Conservation (phyloP, 2,797 vertebrate species). For the Apodemus agrarius region DNA sequence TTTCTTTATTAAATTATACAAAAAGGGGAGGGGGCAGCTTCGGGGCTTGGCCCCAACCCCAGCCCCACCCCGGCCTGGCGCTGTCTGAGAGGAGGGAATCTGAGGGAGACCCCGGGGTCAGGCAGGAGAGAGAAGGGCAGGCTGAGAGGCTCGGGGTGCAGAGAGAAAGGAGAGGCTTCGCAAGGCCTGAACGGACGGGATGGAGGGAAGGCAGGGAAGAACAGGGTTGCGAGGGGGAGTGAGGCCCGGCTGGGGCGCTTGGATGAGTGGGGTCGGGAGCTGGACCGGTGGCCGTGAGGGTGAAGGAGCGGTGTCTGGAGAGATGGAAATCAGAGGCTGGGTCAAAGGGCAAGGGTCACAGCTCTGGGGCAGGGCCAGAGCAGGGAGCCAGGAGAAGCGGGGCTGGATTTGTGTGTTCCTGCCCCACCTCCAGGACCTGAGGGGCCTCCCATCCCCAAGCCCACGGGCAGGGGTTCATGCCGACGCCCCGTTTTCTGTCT, state of each 20-base stretch:
- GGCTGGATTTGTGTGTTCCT: constrained; percentile 52
- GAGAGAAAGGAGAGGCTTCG: constrained; percentile 41
- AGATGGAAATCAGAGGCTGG: constrained; percentile 64
- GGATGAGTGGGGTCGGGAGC: constrained; percentile 69
- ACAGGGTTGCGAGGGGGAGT: neutral
- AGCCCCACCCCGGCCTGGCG: constrained; percentile 78
- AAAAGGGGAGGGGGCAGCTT: constrained; percentile 78
- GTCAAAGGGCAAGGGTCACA: constrained; percentile 50
- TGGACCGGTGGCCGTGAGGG: constrained; percentile 65
- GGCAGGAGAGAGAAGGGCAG: constrained; percentile 66
- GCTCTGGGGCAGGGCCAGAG: constrained; percentile 62
- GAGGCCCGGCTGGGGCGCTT: constrained; percentile 50
- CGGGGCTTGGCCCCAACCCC: constrained; percentile 78
- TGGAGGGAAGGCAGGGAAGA: neutral
- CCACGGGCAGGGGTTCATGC: constrained; percentile 84
- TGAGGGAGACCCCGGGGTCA: constrained; percentile 74
- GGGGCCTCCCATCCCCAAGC: constrained; percentile 69
- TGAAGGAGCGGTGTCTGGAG: constrained; percentile 58
- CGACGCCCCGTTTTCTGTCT: constrained; percentile 89
- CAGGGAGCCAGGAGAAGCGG: constrained; percentile 63
- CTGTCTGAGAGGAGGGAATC: constrained; percentile 80
- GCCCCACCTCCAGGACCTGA: constrained; percentile 56
- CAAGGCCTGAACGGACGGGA: neutral
- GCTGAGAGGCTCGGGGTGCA: constrained; percentile 44
- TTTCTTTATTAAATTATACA: constrained; percentile 86